Evolutionary conservation across 1,140 invertebrate species (phyloP).

Genomic region (Acromyrmex heyeri): DNA sequence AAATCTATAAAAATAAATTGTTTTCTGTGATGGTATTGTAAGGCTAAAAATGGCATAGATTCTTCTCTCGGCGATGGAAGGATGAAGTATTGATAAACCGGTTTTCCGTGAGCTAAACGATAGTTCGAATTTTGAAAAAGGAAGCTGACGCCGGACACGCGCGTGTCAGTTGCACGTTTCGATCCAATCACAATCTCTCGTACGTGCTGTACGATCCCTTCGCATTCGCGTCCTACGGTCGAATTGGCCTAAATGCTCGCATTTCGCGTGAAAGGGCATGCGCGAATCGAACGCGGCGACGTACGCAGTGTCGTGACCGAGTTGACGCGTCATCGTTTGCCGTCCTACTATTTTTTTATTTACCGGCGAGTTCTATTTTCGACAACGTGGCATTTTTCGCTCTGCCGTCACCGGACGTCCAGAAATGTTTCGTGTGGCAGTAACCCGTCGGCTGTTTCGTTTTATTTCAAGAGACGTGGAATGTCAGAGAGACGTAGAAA

Average conservation of each 20-base stretch:
- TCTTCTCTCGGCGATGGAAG: neutral
- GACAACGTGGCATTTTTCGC: constrained; percentile 47
- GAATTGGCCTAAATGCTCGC: constrained; percentile 45
- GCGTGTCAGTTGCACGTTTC: constrained; percentile 42
- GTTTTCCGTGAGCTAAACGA: neutral
- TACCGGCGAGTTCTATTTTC: constrained; percentile 49
- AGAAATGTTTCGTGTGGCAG: constrained; percentile 36
- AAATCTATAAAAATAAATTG: neutral
- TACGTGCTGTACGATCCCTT: constrained; percentile 2
- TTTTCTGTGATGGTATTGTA: neutral
- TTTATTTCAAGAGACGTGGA: constrained; percentile 49
- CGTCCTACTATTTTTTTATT: constrained; percentile 44
- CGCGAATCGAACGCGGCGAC: constrained; percentile 30
- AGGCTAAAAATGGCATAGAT: neutral
- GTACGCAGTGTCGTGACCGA: constrained; percentile 11
- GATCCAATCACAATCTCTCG: constrained; percentile 35
- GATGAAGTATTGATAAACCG: constrained; percentile 27
- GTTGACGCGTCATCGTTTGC: constrained; percentile 8
- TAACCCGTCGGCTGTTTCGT: constrained; percentile 50
- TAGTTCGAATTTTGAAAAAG: constrained; percentile 38
- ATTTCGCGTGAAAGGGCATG: constrained; percentile 9
- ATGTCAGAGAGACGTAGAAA: neutral
- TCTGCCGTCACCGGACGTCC: constrained; percentile 41
- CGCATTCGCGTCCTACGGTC: constrained; percentile 17
- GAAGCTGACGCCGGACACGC: constrained; percentile 1